A percentile compares a stretch with the other conserved stretches of the same genome.
Evolutionary conservation across 2,797 vertebrate genomes (phyloP).

Genomic region (Myotis findleyi): DNA sequence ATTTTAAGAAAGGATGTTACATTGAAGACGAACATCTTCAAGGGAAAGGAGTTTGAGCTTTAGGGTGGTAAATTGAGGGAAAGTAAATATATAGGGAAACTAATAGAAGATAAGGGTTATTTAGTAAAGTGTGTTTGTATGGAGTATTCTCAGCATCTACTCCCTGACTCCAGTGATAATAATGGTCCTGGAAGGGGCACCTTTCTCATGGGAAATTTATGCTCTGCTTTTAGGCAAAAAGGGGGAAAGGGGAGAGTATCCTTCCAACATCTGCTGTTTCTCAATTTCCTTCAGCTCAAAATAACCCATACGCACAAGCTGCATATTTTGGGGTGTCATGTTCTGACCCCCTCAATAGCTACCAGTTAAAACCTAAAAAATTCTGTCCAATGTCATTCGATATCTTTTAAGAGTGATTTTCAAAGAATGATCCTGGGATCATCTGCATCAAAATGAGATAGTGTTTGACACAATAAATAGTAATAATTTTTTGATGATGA

Average conservation of each 20-base stretch:
- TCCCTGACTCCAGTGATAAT: background rate
- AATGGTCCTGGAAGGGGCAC: background rate
- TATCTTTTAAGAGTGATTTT: background rate
- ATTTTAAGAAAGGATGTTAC: background rate
- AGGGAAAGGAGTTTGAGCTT: background rate
- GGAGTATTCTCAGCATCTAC: background rate
- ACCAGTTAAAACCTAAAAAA: background rate
- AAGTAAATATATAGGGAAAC: background rate
- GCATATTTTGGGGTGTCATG: background rate
- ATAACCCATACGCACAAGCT: background rate
- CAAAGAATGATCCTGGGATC: conserved; percentile 11
- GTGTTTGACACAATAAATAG: background rate
- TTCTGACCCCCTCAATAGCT: background rate
- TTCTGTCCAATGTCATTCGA: background rate
- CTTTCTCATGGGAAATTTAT: background rate
- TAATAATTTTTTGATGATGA: background rate
- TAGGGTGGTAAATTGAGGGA: background rate
- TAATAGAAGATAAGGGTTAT: background rate
- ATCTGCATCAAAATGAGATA: background rate
- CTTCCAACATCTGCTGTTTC: background rate
- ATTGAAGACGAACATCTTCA: background rate
- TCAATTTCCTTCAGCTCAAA: background rate
- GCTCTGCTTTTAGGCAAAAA: background rate
- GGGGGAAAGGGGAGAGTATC: background rate
- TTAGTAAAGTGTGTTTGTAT: background rate